These are phyloP conservation scores for Calliopsis andreniformis DNA, from an alignment of 1,140 invertebrate species.

Conservation along the genomic window DNA sequence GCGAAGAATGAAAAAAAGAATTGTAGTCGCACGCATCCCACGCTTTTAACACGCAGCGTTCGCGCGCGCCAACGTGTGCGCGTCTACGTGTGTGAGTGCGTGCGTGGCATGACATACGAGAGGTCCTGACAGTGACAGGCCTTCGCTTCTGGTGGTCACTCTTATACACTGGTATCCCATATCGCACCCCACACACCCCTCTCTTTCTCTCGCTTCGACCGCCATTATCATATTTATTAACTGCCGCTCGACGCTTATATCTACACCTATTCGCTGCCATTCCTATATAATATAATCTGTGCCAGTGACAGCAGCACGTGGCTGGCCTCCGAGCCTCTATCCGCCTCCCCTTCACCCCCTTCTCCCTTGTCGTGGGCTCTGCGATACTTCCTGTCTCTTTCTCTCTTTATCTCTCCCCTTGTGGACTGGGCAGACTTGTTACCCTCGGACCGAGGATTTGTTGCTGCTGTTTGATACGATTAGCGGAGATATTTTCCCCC, in stretches of 20 bases:
- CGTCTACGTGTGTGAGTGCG: constrained; percentile 36
- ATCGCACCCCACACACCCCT: constrained; percentile 62
- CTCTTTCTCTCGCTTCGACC: constrained; percentile 66
- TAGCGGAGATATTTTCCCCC: not conserved
- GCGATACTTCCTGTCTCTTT: constrained; percentile 12
- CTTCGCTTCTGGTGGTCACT: constrained; percentile 78
- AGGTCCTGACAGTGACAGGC: constrained; percentile 78
- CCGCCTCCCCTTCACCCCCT: not conserved
- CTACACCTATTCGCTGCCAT: constrained; percentile 78
- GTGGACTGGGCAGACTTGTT: constrained; percentile 31
- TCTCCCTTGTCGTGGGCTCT: not conserved
- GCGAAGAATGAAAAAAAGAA: not conserved
- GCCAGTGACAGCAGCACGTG: constrained; percentile 81
- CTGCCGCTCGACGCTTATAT: constrained; percentile 77
- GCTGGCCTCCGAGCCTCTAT: constrained; percentile 35
- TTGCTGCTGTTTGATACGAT: constrained; percentile 50
- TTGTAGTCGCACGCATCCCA: constrained; percentile 18
- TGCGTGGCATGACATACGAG: constrained; percentile 76
- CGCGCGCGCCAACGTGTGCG: constrained; percentile 42
- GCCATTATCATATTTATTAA: constrained; percentile 82
- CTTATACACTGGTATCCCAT: constrained; percentile 77
- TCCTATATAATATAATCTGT: constrained; percentile 81
- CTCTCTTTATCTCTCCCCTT: constrained; percentile 13
- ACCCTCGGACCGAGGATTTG: constrained; percentile 35
- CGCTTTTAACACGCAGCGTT: constrained; percentile 65